Conservation (phyloP, 2,797 vertebrate genomes). For the Moxostoma hubbsi region DNA sequence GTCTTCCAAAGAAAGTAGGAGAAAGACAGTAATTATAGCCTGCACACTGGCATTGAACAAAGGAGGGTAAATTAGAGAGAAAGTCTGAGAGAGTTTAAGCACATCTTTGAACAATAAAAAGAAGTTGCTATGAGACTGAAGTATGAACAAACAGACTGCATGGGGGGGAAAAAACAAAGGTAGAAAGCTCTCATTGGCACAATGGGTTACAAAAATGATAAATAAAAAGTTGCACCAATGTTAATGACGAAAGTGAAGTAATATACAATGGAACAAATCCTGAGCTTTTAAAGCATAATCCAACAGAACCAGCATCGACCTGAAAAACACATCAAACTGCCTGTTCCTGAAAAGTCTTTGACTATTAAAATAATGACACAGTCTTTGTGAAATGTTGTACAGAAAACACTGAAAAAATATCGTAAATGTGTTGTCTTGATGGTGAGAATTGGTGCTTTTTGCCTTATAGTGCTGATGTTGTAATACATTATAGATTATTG, state of each 20-base stretch:
- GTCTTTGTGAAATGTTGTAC: too few species aligned
- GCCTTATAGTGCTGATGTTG: too few species aligned
- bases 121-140: conserved; percentile 23
- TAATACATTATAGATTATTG: too few species aligned
- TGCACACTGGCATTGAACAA: conserved; percentile 60
- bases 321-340: conserved; percentile 2
- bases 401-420: too few species aligned
- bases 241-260: conserved; percentile 15
- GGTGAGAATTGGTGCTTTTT: too few species aligned
- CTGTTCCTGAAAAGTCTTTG: too few species aligned
- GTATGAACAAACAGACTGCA: background rate
- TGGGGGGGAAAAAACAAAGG: background rate
- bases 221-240: background rate
- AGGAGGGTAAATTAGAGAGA: conserved; percentile 37
- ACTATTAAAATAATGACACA: too few species aligned
- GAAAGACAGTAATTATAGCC: conserved; percentile 71
- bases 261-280: conserved; percentile 22
- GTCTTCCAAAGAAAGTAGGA: conserved; percentile 53
- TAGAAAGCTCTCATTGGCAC: background rate
- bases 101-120: conserved; percentile 9
- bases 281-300: conserved; percentile 22
- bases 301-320: background rate
- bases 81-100: conserved; percentile 3
- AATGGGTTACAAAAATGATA: background rate
- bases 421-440: too few species aligned